Conservation (phyloP, 2,113 vertebrate genomes). For the Rhinopomastus cyanomelas region DNA sequence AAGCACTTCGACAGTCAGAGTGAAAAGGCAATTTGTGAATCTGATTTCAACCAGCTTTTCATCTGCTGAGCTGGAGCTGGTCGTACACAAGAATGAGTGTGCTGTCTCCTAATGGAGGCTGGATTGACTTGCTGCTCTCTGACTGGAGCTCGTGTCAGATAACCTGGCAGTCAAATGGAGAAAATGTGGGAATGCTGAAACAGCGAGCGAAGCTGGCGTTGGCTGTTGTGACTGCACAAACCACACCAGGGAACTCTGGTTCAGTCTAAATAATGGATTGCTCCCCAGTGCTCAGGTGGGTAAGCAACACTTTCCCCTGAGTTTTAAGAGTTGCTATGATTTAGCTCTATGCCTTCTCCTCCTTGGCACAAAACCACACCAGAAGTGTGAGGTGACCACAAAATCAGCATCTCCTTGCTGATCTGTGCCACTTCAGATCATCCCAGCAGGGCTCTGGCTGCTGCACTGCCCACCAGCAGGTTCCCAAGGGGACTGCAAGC, state of each 20-base stretch:
- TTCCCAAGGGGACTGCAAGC: background rate
- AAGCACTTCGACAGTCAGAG: background rate
- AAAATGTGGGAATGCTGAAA: background rate
- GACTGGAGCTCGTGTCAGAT: background rate
- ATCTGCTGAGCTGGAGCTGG: background rate
- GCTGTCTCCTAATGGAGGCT: background rate
- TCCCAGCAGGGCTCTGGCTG: accelerated
- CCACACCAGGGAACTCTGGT: background rate
- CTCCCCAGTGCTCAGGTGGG: background rate
- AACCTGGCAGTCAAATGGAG: background rate
- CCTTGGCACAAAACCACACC: background rate
- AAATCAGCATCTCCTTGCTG: background rate
- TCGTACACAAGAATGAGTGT: background rate
- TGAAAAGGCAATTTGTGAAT: background rate
- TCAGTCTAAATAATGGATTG: background rate
- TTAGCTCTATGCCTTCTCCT: background rate
- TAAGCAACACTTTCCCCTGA: background rate
- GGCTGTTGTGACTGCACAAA: background rate
- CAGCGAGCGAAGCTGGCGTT: background rate
- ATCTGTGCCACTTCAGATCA: accelerated
- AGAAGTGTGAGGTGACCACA: accelerated
- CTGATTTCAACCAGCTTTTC: slow-evolving; percentile 12
- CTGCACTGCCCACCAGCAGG: accelerated
- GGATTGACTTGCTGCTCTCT: background rate
- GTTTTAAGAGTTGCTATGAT: background rate